Evolutionary conservation across 2,888 invertebrate genomes (phyloP).

Genomic region (Tiphia femorata): DNA sequence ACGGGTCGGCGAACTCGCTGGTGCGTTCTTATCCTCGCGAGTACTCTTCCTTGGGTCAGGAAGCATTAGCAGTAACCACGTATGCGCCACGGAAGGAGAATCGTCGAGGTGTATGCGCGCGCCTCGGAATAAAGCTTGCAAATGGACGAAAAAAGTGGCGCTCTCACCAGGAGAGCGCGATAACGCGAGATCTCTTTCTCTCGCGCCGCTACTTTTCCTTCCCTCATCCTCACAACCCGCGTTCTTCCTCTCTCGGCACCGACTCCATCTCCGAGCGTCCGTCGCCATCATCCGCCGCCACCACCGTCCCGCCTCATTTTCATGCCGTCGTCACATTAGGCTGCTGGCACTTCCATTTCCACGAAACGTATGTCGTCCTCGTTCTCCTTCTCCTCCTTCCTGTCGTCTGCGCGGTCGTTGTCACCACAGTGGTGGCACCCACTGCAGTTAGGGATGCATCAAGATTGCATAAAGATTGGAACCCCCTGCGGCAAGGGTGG

Average conservation of each 20-base stretch:
- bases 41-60: constrained; percentile 15
- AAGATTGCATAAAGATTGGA: constrained; percentile 28
- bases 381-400: neutral
- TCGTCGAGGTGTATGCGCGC: constrained; percentile 2
- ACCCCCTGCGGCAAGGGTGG: constrained; percentile 10
- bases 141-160: constrained; percentile 42
- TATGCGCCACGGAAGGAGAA: neutral
- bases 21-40: constrained; percentile 30
- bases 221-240: neutral
- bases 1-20: constrained; percentile 1
- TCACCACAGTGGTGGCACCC: neutral
- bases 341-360: constrained; percentile 42
- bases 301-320: constrained; percentile 36
- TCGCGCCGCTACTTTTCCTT: constrained; percentile 11
- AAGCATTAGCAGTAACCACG: constrained; percentile 20
- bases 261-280: neutral
- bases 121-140: constrained; percentile 36
- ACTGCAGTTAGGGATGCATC: constrained; percentile 4
- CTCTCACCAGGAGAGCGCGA: neutral
- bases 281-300: neutral
- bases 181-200: neutral
- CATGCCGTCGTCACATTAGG: constrained; percentile 47
- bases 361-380: constrained; percentile 28
- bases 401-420: constrained; percentile 6
- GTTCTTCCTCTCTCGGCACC: neutral